Conservation (phyloP, 2,113 vertebrate genomes). For the Amblyopsis rosae region DNA sequence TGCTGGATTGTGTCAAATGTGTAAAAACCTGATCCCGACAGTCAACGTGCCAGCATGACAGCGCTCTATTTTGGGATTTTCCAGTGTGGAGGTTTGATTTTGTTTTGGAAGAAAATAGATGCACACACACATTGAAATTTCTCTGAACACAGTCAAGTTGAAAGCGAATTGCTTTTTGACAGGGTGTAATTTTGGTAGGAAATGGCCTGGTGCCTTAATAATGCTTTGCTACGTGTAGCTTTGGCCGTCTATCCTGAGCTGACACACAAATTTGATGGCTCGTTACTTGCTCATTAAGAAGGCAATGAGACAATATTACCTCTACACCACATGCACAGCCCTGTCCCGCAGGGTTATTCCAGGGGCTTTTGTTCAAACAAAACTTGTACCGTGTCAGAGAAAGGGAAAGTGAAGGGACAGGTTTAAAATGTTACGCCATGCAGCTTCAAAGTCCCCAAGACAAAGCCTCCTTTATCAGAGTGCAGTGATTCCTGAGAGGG, state of each 20-base stretch:
- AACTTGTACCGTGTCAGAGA: slow-evolving; percentile 7
- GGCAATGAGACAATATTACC: not conserved
- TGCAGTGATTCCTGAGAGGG: no score
- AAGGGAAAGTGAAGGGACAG: slow-evolving; percentile 14
- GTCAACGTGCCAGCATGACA: not conserved
- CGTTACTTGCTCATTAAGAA: slow-evolving; percentile 1
- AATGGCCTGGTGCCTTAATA: not conserved
- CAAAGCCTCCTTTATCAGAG: not conserved
- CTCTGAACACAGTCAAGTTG: not conserved
- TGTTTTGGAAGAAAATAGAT: slow-evolving; percentile 3
- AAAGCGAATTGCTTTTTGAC: not conserved
- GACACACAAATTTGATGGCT: not conserved
- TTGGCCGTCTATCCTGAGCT: slow-evolving; percentile 15
- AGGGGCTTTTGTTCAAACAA: slow-evolving; percentile 24
- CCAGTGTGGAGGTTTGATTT: slow-evolving; percentile 8
- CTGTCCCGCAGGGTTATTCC: slow-evolving; percentile 10
- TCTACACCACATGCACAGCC: not conserved
- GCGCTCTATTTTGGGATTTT: slow-evolving; percentile 26
- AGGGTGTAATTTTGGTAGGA: not conserved
- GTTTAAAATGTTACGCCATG: slow-evolving; percentile 3
- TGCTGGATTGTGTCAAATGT: slow-evolving; percentile 37
- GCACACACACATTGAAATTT: not conserved
- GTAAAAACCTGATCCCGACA: slow-evolving; percentile 28
- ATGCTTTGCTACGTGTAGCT: slow-evolving; percentile 18
- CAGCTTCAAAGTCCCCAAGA: not conserved